Percentiles rank a stretch among this genome's conserved stretches.
Evolutionary conservation across 1,140 invertebrate species (phyloP).

Genomic region (Frieseomelitta varia): DNA sequence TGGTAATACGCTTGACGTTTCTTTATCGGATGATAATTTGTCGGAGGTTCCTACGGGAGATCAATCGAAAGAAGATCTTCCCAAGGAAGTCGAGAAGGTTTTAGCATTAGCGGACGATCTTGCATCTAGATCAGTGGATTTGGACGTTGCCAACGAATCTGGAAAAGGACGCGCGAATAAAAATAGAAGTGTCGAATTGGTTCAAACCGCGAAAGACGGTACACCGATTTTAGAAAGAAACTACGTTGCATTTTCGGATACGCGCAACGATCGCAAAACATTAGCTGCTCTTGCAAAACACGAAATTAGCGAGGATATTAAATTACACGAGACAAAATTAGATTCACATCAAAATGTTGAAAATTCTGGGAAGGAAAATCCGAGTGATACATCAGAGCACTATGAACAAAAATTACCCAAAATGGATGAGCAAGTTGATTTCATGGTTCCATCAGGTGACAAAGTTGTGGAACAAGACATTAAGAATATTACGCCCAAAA

Average conservation of each 20-base stretch:
- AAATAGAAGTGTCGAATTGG: constrained; percentile 17
- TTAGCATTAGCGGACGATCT: constrained; percentile 64
- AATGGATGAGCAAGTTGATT: neutral
- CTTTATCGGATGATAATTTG: constrained; percentile 69
- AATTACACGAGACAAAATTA: constrained; percentile 59
- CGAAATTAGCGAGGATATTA: constrained; percentile 66
- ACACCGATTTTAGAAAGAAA: constrained; percentile 46
- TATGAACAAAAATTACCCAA: neutral
- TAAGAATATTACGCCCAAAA: neutral
- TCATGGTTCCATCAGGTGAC: neutral
- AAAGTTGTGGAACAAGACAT: neutral
- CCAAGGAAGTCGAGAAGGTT: constrained; percentile 49
- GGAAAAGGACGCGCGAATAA: neutral
- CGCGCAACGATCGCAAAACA: constrained; percentile 16
- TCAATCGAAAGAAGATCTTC: constrained; percentile 35
- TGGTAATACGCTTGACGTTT: constrained; percentile 73
- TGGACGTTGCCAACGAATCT: neutral
- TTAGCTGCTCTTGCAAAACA: constrained; percentile 51
- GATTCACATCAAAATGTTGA: constrained; percentile 31
- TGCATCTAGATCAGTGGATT: constrained; percentile 31
- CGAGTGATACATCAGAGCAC: neutral
- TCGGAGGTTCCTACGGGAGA: constrained; percentile 42
- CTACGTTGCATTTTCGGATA: constrained; percentile 26
- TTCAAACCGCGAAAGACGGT: neutral
- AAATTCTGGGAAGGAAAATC: constrained; percentile 21